Conservation (phyloP, 2,113 vertebrate genomes). For the Thryonomys swinderianus region DNA sequence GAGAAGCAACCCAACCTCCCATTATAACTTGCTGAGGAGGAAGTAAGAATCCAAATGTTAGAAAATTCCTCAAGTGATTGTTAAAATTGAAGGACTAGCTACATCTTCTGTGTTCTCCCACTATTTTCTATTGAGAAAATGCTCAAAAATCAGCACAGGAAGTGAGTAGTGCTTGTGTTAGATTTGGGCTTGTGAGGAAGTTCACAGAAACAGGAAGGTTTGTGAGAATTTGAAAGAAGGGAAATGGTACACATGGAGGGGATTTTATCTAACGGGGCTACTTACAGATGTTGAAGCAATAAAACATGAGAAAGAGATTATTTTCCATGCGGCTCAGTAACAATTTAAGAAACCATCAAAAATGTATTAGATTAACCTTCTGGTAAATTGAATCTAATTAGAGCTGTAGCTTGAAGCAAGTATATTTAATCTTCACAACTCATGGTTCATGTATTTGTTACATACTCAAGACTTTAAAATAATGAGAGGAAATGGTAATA, state of each 20-base stretch:
- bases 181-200: neutral
- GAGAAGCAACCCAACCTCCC: neutral
- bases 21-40: neutral
- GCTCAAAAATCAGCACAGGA: too few relatives aligned
- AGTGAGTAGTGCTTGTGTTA: neutral
- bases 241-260: neutral
- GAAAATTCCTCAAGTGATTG: neutral
- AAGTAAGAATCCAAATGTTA: neutral
- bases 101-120: neutral
- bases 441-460: neutral
- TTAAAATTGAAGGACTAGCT: neutral
- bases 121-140: neutral
- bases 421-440: conserved; percentile 18
- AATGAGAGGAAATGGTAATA: conserved; percentile 1
- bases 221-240: neutral
- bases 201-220: neutral
- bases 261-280: neutral
- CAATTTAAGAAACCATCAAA: conserved; percentile 20
- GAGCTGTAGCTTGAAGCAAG: neutral
- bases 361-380: neutral
- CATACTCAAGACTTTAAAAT: conserved; percentile 1
- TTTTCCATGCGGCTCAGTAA: neutral
- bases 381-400: conserved; percentile 32
- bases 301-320: neutral
- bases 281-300: neutral